These are phyloP conservation scores for Arizona elegans DNA, from an alignment of 2,113 vertebrate genomes.

Conservation along the genomic window DNA sequence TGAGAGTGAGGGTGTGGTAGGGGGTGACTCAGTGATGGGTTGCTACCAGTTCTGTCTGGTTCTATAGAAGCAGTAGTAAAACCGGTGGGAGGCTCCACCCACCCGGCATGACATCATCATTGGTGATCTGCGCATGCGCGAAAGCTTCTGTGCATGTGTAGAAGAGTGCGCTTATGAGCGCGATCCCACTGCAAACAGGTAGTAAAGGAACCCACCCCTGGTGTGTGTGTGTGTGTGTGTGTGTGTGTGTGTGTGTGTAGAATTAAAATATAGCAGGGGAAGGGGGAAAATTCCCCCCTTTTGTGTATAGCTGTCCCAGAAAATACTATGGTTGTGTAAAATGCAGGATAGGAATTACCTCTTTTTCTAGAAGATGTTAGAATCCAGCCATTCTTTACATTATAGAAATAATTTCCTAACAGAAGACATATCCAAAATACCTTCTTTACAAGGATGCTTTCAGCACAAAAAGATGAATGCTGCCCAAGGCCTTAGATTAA, in stretches of 20 bases:
- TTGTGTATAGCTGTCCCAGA: not conserved
- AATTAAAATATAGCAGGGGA: not conserved
- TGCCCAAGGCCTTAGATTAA: not conserved
- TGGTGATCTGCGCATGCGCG: no score
- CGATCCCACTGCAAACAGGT: no score
- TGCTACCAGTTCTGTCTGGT: no score
- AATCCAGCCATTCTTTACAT: not conserved
- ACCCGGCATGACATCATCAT: no score
- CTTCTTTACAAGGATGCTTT: not conserved
- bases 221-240: no score
- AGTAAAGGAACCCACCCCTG: no score
- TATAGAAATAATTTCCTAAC: not conserved
- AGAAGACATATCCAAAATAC: not conserved
- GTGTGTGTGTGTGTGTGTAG: not conserved
- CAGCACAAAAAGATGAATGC: slow-evolving; percentile 1
- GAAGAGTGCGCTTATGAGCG: no score
- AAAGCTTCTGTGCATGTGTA: no score
- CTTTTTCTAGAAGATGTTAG: not conserved
- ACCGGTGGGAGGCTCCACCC: no score
- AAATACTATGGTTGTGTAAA: not conserved
- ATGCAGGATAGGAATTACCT: not conserved
- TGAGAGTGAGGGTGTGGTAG: not conserved
- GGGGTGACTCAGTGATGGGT: no score
- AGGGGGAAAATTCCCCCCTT: not conserved
- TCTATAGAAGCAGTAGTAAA: no score